Evolutionary conservation across 2,797 vertebrate species (phyloP).

Genomic region (Eidolon dupreanum): DNA sequence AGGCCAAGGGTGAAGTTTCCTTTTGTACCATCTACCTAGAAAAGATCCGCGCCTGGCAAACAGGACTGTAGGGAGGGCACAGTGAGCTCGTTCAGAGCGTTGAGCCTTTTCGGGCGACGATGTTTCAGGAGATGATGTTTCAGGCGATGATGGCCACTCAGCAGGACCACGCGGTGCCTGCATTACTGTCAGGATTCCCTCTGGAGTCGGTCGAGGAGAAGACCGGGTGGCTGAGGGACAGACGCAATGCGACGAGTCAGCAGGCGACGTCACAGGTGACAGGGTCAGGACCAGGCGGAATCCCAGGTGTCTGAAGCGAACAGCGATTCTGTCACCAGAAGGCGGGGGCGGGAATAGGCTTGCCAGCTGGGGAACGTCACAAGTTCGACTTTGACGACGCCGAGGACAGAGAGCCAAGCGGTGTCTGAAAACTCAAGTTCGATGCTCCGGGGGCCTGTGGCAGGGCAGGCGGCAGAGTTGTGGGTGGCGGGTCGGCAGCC

Average conservation of each 20-base stretch:
- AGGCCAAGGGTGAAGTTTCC: neutral
- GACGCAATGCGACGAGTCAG: rapidly evolving
- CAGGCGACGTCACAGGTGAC: neutral
- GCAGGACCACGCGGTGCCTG: too few relatives aligned
- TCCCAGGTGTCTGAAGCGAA: neutral
- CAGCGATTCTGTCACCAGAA: neutral
- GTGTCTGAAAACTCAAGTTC: neutral
- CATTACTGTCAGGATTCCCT: neutral
- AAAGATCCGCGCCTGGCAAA: neutral
- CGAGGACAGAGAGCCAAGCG: neutral
- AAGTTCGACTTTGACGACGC: neutral
- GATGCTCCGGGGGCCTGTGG: neutral
- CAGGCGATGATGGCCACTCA: neutral
- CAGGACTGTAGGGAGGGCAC: rapidly evolving
- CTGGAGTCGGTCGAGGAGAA: neutral
- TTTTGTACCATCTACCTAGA: neutral
- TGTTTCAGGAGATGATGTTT: neutral
- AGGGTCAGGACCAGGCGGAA: neutral
- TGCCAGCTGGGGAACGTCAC: neutral
- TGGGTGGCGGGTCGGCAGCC: rapidly evolving
- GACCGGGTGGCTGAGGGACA: neutral
- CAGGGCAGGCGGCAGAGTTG: neutral
- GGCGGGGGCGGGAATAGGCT: neutral
- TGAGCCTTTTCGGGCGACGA: too few relatives aligned
- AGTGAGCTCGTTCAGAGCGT: neutral